phyloP scores from a whole-genome alignment of 2,888 invertebrate species.

The Drosophila monieri region DNA sequence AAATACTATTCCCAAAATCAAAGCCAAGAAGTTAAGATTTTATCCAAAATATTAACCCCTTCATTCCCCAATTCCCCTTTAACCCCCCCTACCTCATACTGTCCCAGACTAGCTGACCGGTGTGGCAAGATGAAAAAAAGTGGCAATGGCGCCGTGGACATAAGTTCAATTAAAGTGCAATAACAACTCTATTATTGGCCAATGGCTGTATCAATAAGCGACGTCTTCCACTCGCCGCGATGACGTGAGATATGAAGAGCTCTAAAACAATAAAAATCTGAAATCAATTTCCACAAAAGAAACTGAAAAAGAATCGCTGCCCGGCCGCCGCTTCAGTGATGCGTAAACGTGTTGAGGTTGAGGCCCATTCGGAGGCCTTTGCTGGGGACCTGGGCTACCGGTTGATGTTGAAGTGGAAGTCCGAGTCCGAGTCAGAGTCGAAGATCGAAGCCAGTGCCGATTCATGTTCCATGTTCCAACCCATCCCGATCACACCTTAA shows the following conservation, averaged over 20 bases:
- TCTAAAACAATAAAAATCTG: conserved; percentile 67
- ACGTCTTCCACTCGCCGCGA: conserved; percentile 49
- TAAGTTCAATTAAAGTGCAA: conserved; percentile 74
- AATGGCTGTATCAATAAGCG: conserved; percentile 65
- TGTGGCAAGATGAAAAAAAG: conserved; percentile 11
- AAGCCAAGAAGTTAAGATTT: neutral
- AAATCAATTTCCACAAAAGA: conserved; percentile 74
- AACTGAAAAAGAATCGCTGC: conserved; percentile 21
- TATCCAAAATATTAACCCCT: neutral
- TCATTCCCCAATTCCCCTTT: neutral
- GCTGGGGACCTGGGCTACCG: conserved; percentile 35
- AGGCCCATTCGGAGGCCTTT: conserved; percentile 31
- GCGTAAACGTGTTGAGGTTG: conserved; percentile 71
- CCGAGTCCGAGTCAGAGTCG: conserved; percentile 3
- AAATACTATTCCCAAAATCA: neutral
- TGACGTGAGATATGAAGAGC: conserved; percentile 73
- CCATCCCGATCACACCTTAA: conserved; percentile 72
- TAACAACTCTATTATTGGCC: conserved; percentile 78
- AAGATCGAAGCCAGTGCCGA: conserved; percentile 26
- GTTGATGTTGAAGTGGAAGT: conserved; percentile 31
- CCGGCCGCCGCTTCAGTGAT: conserved; percentile 58
- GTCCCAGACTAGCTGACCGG: conserved; percentile 18
- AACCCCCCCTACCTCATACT: neutral
- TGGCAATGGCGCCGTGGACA: conserved; percentile 53
- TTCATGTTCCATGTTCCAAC: conserved; percentile 22